Base-by-base conservation (phyloP, 2,888 invertebrate genomes). In the Toxonevra muliebris region DNA sequence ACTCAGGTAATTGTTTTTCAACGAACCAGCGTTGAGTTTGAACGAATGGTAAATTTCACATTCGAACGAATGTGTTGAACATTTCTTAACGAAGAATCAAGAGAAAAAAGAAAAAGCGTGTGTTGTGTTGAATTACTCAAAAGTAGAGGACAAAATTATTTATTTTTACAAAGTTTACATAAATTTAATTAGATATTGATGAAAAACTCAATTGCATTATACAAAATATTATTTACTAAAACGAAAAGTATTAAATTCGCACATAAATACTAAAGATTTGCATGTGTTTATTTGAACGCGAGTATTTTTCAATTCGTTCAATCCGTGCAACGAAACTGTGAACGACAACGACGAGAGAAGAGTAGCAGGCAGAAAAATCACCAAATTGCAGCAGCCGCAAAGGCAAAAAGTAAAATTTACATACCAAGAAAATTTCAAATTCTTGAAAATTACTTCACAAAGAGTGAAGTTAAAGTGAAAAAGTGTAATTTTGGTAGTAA, bases 61-160 rank as follows among this genome's bases (percentile, higher is more conserved):
- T 55, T 48, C 57, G 45, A 43, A 63, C 63, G 55, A 62, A 54
- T 45, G 48, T 63, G 63, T 63, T 63, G 63, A 54, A 55, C 50
- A 40, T 58, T 59, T 48, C 43, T 59, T 48, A 65, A 65, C 65
- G 65, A 65, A 65, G 65, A 65, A 65, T 52, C 19, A 65, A 52
- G 59, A 65, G 65, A 65, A 65, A 65, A 65, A 58, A 30, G 30
- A 30, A 30, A 65, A 65, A 65, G 50, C 43, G 59, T 19, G 65
- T 58, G 59, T 65, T 52, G 65, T 58, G 59, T 65, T 58, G 65
- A 58, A 58, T 65, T 65, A 59, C 59, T 65, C 52, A 66, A 55
- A 54, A 61, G 60, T 54, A 60, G 61, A 54, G 43, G 63, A 57
- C 45, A 53, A 48, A 60, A 66, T 54, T 42, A 61, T 61, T 60